phyloP scores from a whole-genome alignment of 2,113 vertebrate species.

The Siniperca chuatsi region DNA sequence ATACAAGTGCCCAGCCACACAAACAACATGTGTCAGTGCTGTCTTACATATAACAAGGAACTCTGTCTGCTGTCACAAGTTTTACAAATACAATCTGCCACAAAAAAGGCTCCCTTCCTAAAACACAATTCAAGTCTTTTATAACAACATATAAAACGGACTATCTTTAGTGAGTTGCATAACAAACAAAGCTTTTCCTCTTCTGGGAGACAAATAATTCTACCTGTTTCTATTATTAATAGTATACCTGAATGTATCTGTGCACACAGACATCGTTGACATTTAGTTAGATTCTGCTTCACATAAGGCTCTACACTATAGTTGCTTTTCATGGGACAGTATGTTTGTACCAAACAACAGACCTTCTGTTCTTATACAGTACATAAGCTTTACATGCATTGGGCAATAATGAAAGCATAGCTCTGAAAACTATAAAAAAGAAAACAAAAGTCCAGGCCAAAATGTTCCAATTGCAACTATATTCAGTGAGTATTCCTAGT shows the following conservation, averaged over 20 bases:
- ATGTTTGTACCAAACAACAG: background rate
- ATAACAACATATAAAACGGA: background rate
- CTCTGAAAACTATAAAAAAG: background rate
- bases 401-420: background rate
- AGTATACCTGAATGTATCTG: background rate
- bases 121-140: too few species aligned
- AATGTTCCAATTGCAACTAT: background rate
- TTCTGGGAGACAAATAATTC: background rate
- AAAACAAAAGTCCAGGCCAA: background rate
- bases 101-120: too few species aligned
- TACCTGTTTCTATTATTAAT: background rate
- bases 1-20: background rate
- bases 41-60: background rate
- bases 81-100: too few species aligned
- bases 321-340: background rate
- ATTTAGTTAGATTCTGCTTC: background rate
- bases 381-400: background rate
- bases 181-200: background rate
- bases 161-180: background rate
- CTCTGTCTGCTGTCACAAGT: background rate
- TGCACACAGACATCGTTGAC: background rate
- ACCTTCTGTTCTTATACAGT: background rate
- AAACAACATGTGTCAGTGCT: background rate
- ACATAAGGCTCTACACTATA: background rate
- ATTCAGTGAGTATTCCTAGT: background rate